Conservation (phyloP, 2,797 vertebrate species). For the Typhlichthys subterraneus region DNA sequence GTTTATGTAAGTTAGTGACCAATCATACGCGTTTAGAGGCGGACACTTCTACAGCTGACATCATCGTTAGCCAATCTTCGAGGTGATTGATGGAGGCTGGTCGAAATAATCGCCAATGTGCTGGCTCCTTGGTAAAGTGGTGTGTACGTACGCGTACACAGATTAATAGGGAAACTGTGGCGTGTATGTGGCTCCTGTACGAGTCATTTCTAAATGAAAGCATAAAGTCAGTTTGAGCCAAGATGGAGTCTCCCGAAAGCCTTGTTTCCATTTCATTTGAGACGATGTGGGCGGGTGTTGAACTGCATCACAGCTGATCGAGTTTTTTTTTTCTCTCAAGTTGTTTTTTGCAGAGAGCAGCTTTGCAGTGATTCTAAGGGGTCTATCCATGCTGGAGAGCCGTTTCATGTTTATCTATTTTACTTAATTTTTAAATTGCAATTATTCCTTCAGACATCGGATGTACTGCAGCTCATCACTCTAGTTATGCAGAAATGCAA, state of each 20-base stretch:
- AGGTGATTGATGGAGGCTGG: slow-evolving; percentile 53
- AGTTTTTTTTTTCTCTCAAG: slow-evolving; percentile 63
- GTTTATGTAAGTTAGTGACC: slow-evolving; percentile 29
- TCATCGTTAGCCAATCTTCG: slow-evolving; percentile 56
- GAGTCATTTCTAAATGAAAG: background rate
- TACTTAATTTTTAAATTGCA: background rate
- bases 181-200: slow-evolving; percentile 42
- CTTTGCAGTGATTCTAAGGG: slow-evolving; percentile 74
- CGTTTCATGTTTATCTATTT: slow-evolving; percentile 31
- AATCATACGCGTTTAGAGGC: slow-evolving; percentile 20
- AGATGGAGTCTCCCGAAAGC: slow-evolving; percentile 56
- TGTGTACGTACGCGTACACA: slow-evolving; percentile 22
- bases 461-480: slow-evolving; percentile 50
- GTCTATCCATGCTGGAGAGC: slow-evolving; percentile 38
- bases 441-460: background rate
- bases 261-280: slow-evolving; percentile 47
- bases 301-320: slow-evolving; percentile 80
- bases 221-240: slow-evolving; percentile 48
- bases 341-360: slow-evolving; percentile 80
- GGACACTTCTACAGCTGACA: slow-evolving; percentile 52
- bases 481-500: slow-evolving; percentile 51
- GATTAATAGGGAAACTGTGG: slow-evolving; percentile 30
- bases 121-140: background rate
- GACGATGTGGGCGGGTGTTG: slow-evolving; percentile 61
- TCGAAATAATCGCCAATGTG: slow-evolving; percentile 43